Evolutionary conservation across 1,140 invertebrate species (phyloP).

Genomic region (Grapholita molesta): DNA sequence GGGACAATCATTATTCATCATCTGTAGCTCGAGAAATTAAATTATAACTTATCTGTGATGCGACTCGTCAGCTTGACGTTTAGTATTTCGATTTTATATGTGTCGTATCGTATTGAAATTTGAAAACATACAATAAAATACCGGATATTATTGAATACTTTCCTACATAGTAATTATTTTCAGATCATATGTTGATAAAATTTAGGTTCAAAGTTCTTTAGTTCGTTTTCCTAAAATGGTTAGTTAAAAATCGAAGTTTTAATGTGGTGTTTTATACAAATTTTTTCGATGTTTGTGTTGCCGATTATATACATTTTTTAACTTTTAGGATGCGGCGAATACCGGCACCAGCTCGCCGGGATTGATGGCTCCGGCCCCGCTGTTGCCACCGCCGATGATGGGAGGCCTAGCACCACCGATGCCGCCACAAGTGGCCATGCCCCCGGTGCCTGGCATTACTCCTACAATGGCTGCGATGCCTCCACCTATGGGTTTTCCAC

Average conservation of each 20-base stretch:
- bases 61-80: not conserved
- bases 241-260: not conserved
- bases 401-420: constrained; percentile 37
- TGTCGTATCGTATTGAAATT: no score
- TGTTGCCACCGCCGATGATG: constrained; percentile 44
- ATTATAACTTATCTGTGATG: not conserved
- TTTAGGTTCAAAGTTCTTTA: not conserved
- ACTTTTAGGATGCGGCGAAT: constrained; percentile 48
- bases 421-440: constrained; percentile 53
- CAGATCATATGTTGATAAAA: not conserved
- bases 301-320: constrained; percentile 21
- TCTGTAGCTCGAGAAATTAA: not conserved
- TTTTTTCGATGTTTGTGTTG: not conserved
- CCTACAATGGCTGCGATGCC: constrained; percentile 72
- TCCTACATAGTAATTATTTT: not conserved
- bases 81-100: no score
- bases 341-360: constrained; percentile 58
- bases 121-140: not conserved
- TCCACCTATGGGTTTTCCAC: constrained; percentile 81
- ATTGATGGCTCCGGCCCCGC: constrained; percentile 47
- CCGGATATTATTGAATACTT: not conserved
- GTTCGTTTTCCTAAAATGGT: not conserved
- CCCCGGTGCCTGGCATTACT: constrained; percentile 58
- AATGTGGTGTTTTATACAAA: not conserved
- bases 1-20: not conserved